Evolutionary conservation across 2,888 invertebrate genomes (phyloP).

Genomic region (Callosobruchus maculatus): DNA sequence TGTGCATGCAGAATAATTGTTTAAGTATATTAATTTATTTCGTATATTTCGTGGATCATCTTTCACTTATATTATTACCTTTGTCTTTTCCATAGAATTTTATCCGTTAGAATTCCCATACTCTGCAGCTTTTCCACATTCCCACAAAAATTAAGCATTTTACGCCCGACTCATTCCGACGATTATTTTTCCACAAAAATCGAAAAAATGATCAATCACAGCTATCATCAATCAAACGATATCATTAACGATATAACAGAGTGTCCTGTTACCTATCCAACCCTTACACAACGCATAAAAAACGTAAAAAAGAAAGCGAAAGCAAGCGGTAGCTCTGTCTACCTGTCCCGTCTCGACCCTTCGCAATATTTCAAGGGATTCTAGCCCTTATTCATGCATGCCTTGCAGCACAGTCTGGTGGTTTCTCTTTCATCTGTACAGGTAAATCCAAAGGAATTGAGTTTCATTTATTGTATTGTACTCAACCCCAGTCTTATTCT

Average conservation of each 20-base stretch:
- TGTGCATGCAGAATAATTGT: too few species aligned
- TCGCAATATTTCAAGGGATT: not conserved
- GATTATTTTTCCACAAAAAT: conserved; percentile 28
- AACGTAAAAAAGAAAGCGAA: conserved; percentile 16
- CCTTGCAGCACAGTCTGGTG: not conserved
- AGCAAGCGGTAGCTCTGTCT: conserved; percentile 6
- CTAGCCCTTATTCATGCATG: not conserved
- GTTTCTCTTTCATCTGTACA: not conserved
- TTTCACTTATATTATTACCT: too few species aligned
- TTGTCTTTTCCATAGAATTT: too few species aligned
- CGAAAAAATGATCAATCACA: conserved; percentile 37
- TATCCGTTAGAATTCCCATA: conserved; percentile 22
- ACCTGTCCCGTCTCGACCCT: conserved; percentile 6
- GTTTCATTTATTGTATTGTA: conserved; percentile 24
- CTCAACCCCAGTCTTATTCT: conserved; percentile 14
- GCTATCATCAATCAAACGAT: conserved; percentile 36
- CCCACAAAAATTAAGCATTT: conserved; percentile 34
- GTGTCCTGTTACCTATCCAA: conserved; percentile 26
- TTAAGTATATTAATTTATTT: too few species aligned
- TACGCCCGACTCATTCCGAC: conserved; percentile 29
- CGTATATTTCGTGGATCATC: not conserved
- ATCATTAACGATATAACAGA: conserved; percentile 35
- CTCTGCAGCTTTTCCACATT: conserved; percentile 11
- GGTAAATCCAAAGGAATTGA: conserved; percentile 12
- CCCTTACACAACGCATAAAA: conserved; percentile 19